phyloP scores from a whole-genome alignment of 1,140 invertebrate genomes.

The Bombus affinis region DNA sequence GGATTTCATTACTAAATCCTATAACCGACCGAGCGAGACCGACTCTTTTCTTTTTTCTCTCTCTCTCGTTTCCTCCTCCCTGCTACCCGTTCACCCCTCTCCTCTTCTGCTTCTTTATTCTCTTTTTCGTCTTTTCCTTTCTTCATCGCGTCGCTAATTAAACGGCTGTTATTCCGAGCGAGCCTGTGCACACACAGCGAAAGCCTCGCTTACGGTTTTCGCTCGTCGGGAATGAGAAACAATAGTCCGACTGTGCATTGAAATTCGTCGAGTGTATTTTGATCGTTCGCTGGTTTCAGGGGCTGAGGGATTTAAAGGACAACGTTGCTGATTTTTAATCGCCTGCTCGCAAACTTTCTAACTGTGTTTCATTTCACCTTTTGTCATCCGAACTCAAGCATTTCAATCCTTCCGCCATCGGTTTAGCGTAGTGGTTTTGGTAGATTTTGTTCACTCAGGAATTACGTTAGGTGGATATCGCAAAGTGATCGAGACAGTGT shows the following conservation, averaged over 20 bases:
- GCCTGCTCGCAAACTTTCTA: slow-evolving; percentile 10
- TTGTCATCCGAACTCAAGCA: background rate
- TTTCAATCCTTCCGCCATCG: too few relatives aligned
- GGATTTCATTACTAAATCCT: slow-evolving; percentile 71
- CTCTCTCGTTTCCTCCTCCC: background rate
- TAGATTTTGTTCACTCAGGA: too few relatives aligned
- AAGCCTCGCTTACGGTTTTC: slow-evolving; percentile 29
- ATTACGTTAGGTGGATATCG: too few relatives aligned
- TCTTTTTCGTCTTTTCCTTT: slow-evolving; percentile 60
- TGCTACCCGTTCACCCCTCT: background rate
- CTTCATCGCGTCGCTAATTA: slow-evolving; percentile 64
- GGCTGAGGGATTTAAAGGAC: slow-evolving; percentile 9
- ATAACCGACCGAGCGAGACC: slow-evolving; percentile 61
- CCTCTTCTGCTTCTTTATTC: slow-evolving; percentile 27
- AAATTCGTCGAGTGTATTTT: slow-evolving; percentile 48
- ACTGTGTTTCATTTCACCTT: background rate
- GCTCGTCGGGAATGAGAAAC: slow-evolving; percentile 40
- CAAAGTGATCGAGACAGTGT: too few relatives aligned
- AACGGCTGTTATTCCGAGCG: slow-evolving; percentile 61
- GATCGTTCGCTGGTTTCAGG: slow-evolving; percentile 15
- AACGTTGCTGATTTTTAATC: slow-evolving; percentile 10
- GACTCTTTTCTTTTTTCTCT: slow-evolving; percentile 4
- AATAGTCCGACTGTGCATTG: slow-evolving; percentile 56
- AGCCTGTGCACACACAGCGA: slow-evolving; percentile 15
- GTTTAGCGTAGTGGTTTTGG: too few relatives aligned